A percentile compares a stretch with the other conserved stretches of the same genome.
phyloP scores from a whole-genome alignment of 2,888 invertebrate species.

The Ennomos fuscantarius region DNA sequence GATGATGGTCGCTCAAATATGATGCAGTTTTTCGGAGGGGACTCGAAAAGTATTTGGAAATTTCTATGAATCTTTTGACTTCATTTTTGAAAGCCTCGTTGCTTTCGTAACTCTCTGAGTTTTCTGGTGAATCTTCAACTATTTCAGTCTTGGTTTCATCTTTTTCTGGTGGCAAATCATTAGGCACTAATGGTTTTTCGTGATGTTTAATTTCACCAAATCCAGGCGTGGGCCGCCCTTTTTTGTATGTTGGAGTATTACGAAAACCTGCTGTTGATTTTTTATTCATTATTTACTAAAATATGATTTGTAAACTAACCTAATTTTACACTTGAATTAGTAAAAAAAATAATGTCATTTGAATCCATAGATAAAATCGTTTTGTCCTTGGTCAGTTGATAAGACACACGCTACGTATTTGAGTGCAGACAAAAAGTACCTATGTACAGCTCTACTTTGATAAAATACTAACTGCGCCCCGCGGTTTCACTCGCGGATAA shows the following conservation, averaged over 20 bases:
- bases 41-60: constrained; percentile 75
- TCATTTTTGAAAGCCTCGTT: constrained; percentile 60
- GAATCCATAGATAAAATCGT: not conserved
- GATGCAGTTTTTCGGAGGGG: constrained; percentile 73
- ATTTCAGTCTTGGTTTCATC: constrained; percentile 56
- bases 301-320: constrained; percentile 4
- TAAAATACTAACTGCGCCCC: too few species aligned
- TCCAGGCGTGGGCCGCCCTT: constrained; percentile 15
- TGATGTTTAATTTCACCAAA: constrained; percentile 10
- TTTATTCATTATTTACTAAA: constrained; percentile 26
- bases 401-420: too few species aligned
- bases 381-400: too few species aligned
- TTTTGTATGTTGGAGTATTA: constrained; percentile 24
- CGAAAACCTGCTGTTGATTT: constrained; percentile 17
- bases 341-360: constrained; percentile 2
- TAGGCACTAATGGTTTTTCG: constrained; percentile 24
- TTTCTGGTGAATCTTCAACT: constrained; percentile 47
- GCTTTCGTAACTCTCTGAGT: constrained; percentile 33
- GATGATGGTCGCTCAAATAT: constrained; percentile 67
- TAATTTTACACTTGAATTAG: constrained; percentile 27
- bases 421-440: too few species aligned
- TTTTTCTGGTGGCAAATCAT: constrained; percentile 43
- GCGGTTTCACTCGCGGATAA: too few species aligned
- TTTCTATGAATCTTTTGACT: constrained; percentile 72
- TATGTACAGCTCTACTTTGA: too few species aligned